Evolutionary conservation across 2,113 vertebrate species (phyloP).

Genomic region (Lucifuga dentata): DNA sequence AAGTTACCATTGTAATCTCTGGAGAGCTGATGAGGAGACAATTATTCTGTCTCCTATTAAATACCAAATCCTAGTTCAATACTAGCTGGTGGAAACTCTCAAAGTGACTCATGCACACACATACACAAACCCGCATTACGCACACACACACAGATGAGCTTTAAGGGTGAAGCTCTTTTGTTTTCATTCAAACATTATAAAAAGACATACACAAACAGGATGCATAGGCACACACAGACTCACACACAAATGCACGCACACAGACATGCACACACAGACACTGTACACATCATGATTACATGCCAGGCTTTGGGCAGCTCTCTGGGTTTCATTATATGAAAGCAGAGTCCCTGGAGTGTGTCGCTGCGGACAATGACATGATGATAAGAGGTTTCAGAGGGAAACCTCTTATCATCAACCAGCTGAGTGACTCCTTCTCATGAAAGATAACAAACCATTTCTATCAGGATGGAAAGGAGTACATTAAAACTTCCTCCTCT

Average conservation of each 20-base stretch:
- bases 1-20: constrained; percentile 65
- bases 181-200: constrained; percentile 52
- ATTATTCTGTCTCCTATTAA: constrained; percentile 67
- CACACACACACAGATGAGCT: constrained; percentile 30
- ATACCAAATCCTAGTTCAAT: constrained; percentile 61
- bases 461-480: constrained; percentile 28
- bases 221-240: constrained; percentile 17
- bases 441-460: constrained; percentile 66
- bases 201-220: constrained; percentile 30
- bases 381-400: constrained; percentile 78
- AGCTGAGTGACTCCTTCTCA: constrained; percentile 66
- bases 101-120: constrained; percentile 62
- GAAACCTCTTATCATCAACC: constrained; percentile 70
- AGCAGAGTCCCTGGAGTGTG: constrained; percentile 72
- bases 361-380: constrained; percentile 74
- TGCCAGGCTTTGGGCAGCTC: constrained; percentile 60
- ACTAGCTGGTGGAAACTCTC: constrained; percentile 66
- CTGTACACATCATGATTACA: constrained; percentile 56
- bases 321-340: constrained; percentile 65
- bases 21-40: constrained; percentile 70
- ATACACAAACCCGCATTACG: constrained; percentile 4
- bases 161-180: constrained; percentile 48
- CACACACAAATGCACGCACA: constrained; percentile 12
- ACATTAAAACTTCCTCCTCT: constrained; percentile 44
- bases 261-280: constrained; percentile 30